Percentiles rank a stretch among this genome's conserved stretches.
Evolutionary conservation across 2,113 vertebrate genomes (phyloP).

Genomic region (Sturnira hondurensis): DNA sequence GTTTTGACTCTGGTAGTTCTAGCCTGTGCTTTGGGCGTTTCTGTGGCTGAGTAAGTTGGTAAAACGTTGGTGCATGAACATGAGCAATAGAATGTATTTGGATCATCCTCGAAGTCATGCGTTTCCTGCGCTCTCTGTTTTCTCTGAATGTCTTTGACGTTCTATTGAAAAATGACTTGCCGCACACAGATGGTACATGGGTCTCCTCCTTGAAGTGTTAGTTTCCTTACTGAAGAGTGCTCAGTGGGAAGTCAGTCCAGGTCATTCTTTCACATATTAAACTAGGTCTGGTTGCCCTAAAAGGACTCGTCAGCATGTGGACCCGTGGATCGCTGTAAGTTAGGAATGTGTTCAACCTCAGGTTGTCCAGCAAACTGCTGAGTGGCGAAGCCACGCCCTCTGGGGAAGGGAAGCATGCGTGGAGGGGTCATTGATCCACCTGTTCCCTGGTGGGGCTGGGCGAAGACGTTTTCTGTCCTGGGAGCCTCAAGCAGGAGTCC

Average conservation of each 20-base stretch:
- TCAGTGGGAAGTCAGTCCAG: neutral
- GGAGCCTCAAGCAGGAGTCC: neutral
- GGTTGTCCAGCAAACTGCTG: neutral
- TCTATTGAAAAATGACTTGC: neutral
- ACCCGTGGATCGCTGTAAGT: neutral
- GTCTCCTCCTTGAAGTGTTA: neutral
- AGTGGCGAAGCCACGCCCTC: neutral
- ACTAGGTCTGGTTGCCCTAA: neutral
- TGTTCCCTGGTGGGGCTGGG: neutral
- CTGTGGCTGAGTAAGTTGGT: neutral
- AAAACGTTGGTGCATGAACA: neutral
- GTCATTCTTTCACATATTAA: neutral
- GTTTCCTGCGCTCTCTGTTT: neutral
- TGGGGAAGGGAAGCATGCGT: neutral
- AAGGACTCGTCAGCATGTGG: neutral
- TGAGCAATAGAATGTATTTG: constrained; percentile 16
- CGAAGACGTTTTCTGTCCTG: neutral
- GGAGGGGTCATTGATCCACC: neutral
- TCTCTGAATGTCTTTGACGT: neutral
- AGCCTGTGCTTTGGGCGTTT: neutral
- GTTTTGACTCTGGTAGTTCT: neutral
- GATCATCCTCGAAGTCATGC: neutral
- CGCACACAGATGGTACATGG: neutral
- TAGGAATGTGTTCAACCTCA: neutral
- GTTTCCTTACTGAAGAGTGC: neutral